Evolutionary conservation across 35 echinoderm and acorn worm genomes (phyloP), one percentile per base, ranked within the genome.

Genomic region (Apostichopus californicus): DNA sequence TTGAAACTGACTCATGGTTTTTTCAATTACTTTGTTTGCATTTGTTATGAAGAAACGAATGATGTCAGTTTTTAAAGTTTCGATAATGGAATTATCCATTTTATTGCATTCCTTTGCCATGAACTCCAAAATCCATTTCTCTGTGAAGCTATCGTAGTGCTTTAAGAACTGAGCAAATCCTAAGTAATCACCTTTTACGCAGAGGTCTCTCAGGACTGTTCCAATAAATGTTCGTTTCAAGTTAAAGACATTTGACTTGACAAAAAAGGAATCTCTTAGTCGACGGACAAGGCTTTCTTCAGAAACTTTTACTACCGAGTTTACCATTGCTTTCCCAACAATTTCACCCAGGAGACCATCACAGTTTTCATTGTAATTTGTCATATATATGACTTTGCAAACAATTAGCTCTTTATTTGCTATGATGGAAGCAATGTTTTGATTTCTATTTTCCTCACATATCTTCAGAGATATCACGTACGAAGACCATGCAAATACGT

Each of bases 181-280:
- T 13, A 54, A 53, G 26, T 54, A 82, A 11, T 54, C n/a, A 55
- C 11, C 52, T 18, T n/a, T 82, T 10, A 55, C 28, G n/a, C 79
- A 82, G 12, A 82, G 86, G 23, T 88, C 86, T 15, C 86, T 18
- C 22, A 88, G 54, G 22, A 88, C 61, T 4, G 86, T 88, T 71
- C 86, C 86, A 55, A 88, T 88, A 28, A 88, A 88, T n/a, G 12
- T 46, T 63, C 86, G 57, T 55, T 88, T 88, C 2, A 68, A 18
- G 9, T 88, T 88, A 46, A 88, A 88, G n/a, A 88, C n/a, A 28
- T 73, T 9, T 9, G 10, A 2, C 5, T 72, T 52, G 54, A 65
- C 34, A 28, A 71, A 63, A 5, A 88, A 88, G 0, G 5, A 72
- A 4, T 72, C 86, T 52, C 86, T 15, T 23, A 88, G 25, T 15